A percentile compares a stretch with the other conserved stretches of the same genome.
phyloP scores from a whole-genome alignment of 2,888 invertebrate species.

The Netelia inedita region DNA sequence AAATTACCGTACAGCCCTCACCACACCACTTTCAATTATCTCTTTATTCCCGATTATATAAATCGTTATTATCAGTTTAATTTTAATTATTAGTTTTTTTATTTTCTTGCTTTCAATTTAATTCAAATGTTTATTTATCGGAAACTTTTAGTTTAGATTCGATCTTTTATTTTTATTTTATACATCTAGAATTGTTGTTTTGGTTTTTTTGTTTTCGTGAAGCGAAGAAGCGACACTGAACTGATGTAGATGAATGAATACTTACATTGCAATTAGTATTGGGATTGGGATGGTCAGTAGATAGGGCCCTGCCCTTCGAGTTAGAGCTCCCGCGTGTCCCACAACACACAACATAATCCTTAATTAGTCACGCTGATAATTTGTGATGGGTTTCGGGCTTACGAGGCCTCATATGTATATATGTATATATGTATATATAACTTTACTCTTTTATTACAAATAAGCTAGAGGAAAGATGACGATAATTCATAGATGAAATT shows the following conservation, averaged over 20 bases:
- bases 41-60: conserved; percentile 62
- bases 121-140: not conserved
- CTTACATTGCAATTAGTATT: conserved; percentile 85
- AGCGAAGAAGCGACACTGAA: conserved; percentile 81
- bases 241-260: conserved; percentile 83
- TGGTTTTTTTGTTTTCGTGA: conserved; percentile 65
- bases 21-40: conserved; percentile 63
- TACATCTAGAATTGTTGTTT: conserved; percentile 12
- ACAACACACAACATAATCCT: conserved; percentile 84
- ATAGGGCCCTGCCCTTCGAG: conserved; percentile 84
- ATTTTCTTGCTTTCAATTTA: no score
- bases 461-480: conserved; percentile 37
- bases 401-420: conserved; percentile 50
- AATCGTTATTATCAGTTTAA: conserved; percentile 1
- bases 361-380: conserved; percentile 84
- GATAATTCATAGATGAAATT: conserved; percentile 42
- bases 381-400: conserved; percentile 70
- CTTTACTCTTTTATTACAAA: conserved; percentile 42
- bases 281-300: conserved; percentile 84
- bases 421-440: conserved; percentile 32
- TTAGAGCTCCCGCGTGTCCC: conserved; percentile 84
- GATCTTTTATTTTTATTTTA: conserved; percentile 11
- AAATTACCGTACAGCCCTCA: conserved; percentile 69
- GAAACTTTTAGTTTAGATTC: conserved; percentile 38
- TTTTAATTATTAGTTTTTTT: no score